Percentiles rank a stretch among this genome's conserved stretches.
phyloP scores from a whole-genome alignment of 2,113 vertebrate species.

The Mastomys coucha region DNA sequence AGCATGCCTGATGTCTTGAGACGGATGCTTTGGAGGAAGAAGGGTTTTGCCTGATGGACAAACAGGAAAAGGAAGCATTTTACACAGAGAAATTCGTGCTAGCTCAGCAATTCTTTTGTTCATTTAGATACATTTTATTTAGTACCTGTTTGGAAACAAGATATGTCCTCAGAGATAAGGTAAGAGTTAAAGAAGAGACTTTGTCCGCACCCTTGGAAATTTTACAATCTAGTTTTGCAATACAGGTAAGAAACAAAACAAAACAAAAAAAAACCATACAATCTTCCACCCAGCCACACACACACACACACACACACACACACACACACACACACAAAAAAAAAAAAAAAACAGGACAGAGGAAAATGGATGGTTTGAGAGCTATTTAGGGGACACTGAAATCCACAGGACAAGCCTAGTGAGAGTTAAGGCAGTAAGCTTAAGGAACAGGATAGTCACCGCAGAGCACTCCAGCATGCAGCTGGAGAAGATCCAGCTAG shows the following conservation, averaged over 20 bases:
- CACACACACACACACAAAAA: not conserved
- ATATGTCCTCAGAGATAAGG: not conserved
- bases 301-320: no score
- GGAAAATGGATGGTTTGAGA: not conserved
- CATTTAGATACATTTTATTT: not conserved
- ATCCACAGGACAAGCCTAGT: not conserved
- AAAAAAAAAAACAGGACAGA: not conserved
- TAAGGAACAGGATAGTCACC: not conserved
- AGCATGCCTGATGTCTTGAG: not conserved
- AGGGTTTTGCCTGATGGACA: not conserved
- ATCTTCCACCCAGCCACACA: no score
- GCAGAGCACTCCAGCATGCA: not conserved
- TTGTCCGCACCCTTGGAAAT: not conserved
- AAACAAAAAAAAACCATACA: no score
- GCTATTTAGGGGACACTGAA: not conserved
- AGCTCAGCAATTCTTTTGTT: not conserved
- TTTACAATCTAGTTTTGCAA: not conserved
- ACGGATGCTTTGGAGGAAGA: not conserved
- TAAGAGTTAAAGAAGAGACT: not conserved
- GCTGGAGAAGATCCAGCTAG: not conserved
- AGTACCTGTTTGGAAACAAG: not conserved
- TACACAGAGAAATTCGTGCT: not conserved
- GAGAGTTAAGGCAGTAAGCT: not conserved
- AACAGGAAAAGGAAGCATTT: not conserved
- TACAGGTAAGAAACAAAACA: not conserved